These are phyloP conservation scores for Episyrphus balteatus DNA, from an alignment of 1,140 invertebrate species.

Conservation along the genomic window DNA sequence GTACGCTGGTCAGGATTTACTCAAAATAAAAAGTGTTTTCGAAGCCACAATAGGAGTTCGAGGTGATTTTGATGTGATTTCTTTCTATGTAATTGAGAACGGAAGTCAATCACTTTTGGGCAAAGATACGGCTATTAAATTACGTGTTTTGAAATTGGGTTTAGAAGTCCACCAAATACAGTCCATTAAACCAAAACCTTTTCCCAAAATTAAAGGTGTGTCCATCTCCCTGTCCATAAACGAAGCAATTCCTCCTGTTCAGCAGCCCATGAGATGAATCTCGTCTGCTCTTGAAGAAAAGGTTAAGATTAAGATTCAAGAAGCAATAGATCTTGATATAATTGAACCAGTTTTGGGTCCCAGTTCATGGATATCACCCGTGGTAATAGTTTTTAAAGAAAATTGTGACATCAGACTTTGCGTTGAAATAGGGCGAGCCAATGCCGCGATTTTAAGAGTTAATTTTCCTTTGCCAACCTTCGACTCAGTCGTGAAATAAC, in stretches of 20 bases:
- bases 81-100: conserved; percentile 5
- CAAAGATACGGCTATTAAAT: conserved; percentile 5
- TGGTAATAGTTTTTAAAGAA: conserved; percentile 4
- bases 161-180: conserved; percentile 2
- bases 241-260: conserved; percentile 1
- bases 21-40: conserved; percentile 2
- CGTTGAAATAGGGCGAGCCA: conserved; percentile 6
- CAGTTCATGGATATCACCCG: conserved; percentile 6
- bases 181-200: not conserved
- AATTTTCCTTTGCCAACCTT: too few relatives aligned
- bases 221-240: conserved; percentile 3
- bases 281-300: conserved; percentile 5
- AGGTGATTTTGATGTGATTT: conserved; percentile 2
- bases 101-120: conserved; percentile 6
- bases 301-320: conserved; percentile 3
- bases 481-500: conserved; percentile 13
- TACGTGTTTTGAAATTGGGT: conserved; percentile 4
- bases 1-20: not conserved
- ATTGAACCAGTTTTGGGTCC: conserved; percentile 6
- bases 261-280: conserved; percentile 5
- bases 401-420: conserved; percentile 7
- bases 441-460: too few relatives aligned
- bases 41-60: conserved; percentile 5
- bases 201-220: conserved; percentile 5
- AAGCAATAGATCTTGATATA: conserved; percentile 1